phyloP scores from a whole-genome alignment of 2,797 vertebrate species.

The Phoebastria nigripes region DNA sequence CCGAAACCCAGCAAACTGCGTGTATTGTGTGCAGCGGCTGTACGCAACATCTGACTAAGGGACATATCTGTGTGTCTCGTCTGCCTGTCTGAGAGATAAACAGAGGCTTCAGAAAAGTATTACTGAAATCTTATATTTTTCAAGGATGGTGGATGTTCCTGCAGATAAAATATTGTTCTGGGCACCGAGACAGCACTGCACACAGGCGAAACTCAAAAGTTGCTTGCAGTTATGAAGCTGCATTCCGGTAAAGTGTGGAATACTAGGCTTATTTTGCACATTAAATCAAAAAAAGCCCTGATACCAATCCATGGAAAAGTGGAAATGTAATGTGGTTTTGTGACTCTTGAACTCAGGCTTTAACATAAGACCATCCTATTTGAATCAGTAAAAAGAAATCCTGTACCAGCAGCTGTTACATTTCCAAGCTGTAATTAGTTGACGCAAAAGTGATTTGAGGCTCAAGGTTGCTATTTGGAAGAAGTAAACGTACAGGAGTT shows the following conservation, averaged over 20 bases:
- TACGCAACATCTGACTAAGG: not conserved
- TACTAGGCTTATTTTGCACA: not conserved
- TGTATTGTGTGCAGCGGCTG: not conserved
- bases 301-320: not conserved
- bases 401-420: not conserved
- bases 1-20: not conserved
- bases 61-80: not conserved
- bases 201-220: rapidly evolving
- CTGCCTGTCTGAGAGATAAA: not conserved
- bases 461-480: not conserved
- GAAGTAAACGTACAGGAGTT: not conserved
- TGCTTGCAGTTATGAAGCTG: not conserved
- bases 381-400: not conserved
- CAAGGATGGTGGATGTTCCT: not conserved
- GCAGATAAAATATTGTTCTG: rapidly evolving
- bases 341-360: not conserved
- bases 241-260: not conserved
- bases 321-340: not conserved
- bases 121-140: not conserved
- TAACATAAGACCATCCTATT: not conserved
- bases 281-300: not conserved
- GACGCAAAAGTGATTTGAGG: not conserved
- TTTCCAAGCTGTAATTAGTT: not conserved
- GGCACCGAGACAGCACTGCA: not conserved
- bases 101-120: not conserved